Evolutionary conservation across 2,797 vertebrate genomes (phyloP).

Genomic region (Borostomias antarcticus): DNA sequence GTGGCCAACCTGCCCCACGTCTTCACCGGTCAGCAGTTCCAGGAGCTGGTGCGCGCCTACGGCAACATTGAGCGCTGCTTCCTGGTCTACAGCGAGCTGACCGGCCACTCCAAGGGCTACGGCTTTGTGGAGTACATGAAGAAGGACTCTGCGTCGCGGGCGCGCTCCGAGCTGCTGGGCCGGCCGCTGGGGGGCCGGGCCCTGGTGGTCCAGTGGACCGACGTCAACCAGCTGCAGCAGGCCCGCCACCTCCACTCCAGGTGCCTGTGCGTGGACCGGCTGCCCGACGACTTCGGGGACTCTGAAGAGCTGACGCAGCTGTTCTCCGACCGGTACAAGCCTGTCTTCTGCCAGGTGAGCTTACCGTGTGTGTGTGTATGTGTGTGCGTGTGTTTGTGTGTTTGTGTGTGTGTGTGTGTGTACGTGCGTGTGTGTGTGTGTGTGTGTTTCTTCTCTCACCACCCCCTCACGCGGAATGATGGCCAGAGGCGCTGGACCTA

Average conservation of each 20-base stretch:
- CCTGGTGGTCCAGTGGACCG: constrained; percentile 97
- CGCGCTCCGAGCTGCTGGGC: constrained; percentile 90
- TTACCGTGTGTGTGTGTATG: constrained; percentile 1
- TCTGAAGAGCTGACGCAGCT: constrained; percentile 85
- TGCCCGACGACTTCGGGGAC: constrained; percentile 85
- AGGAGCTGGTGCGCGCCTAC: constrained; percentile 91
- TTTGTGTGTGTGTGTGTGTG: constrained; percentile 20
- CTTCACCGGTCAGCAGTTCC: constrained; percentile 85
- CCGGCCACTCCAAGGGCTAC: constrained; percentile 93
- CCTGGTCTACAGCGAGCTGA: constrained; percentile 91
- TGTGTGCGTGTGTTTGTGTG: constrained; percentile 29
- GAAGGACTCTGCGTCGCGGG: constrained; percentile 95
- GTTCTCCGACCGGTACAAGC: constrained; percentile 89
- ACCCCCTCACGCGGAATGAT: too few species aligned
- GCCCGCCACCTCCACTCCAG: constrained; percentile 93
- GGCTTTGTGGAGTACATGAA: constrained; percentile 99
- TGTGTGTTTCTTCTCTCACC: too few species aligned
- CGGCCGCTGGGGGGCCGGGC: constrained; percentile 83
- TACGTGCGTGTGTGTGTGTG: constrained; percentile 23
- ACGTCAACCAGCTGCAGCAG: constrained; percentile 90
- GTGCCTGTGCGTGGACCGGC: constrained; percentile 92
- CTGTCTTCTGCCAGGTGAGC: constrained; percentile 94
- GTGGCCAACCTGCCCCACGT: constrained; percentile 91
- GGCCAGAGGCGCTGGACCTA: too few species aligned
- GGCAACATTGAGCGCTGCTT: constrained; percentile 96